These are phyloP conservation scores for Episyrphus balteatus DNA, from an alignment of 1,140 invertebrate genomes.

Conservation along the genomic window DNA sequence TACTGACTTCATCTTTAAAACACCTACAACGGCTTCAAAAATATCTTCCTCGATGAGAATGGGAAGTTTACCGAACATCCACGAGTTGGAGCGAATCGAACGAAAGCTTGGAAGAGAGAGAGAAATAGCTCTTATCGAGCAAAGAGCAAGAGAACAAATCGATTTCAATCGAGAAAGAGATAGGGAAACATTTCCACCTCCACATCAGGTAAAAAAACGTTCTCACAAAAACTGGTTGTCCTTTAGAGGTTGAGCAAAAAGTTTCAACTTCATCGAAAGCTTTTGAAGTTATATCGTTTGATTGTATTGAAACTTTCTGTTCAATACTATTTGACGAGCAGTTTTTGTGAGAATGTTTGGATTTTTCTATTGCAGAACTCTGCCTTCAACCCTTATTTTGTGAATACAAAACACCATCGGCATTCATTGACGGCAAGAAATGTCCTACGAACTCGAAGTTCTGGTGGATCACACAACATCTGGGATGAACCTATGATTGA, in stretches of 20 bases:
- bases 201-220: constrained; percentile 28
- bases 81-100: constrained; percentile 40
- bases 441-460: constrained; percentile 30
- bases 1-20: no score
- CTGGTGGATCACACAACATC: constrained; percentile 30
- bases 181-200: constrained; percentile 20
- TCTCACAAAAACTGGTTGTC: not conserved
- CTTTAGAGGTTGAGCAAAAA: not conserved
- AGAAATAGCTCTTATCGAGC: constrained; percentile 24
- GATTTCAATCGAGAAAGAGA: constrained; percentile 30
- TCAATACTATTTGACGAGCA: no score
- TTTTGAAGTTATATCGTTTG: not conserved
- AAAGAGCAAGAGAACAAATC: constrained; percentile 28
- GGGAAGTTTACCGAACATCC: constrained; percentile 52
- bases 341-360: no score
- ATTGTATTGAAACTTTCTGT: no score
- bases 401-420: constrained; percentile 11
- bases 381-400: not conserved
- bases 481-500: constrained; percentile 41
- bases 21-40: no score
- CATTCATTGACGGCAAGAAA: constrained; percentile 32
- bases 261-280: not conserved
- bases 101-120: constrained; percentile 31
- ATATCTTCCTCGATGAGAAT: constrained; percentile 27
- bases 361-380: no score